A percentile compares a stretch with the other conserved stretches of the same genome.
These are phyloP conservation scores for Euwallacea fornicatus DNA, from an alignment of 1,140 invertebrate genomes.

Conservation along the genomic window DNA sequence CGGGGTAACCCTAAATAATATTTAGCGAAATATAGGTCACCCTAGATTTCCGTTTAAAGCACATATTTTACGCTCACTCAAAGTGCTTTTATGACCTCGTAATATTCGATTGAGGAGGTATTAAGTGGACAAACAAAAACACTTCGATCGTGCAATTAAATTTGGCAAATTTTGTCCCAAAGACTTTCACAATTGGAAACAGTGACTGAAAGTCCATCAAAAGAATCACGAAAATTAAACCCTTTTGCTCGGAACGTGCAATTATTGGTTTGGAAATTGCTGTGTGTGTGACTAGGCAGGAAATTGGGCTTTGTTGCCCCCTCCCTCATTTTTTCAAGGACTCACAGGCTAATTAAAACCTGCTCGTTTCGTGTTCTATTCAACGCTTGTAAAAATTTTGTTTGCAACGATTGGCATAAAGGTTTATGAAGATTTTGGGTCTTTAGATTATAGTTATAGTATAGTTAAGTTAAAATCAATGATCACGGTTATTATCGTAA, in stretches of 20 bases:
- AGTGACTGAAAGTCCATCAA: conserved; percentile 9
- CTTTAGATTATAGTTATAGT: no score
- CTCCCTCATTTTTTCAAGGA: neutral
- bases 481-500: conserved; percentile 17
- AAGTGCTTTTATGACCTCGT: conserved; percentile 6
- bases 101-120: conserved; percentile 5
- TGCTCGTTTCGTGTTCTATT: neutral
- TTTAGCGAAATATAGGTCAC: conserved; percentile 7
- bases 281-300: conserved; percentile 1
- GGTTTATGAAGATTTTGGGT: no score
- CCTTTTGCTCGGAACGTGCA: conserved; percentile 1
- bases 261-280: conserved; percentile 5
- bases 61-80: conserved; percentile 1
- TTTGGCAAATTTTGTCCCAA: neutral
- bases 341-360: neutral
- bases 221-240: conserved; percentile 8
- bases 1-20: neutral
- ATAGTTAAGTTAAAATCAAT: conserved; percentile 15
- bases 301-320: conserved; percentile 1
- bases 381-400: no score
- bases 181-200: neutral
- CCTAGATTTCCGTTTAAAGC: neutral
- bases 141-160: conserved; percentile 9
- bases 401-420: no score
- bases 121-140: conserved; percentile 10